Evolutionary conservation across 2,113 vertebrate genomes (phyloP).

Genomic region (Spheniscus mendiculus): DNA sequence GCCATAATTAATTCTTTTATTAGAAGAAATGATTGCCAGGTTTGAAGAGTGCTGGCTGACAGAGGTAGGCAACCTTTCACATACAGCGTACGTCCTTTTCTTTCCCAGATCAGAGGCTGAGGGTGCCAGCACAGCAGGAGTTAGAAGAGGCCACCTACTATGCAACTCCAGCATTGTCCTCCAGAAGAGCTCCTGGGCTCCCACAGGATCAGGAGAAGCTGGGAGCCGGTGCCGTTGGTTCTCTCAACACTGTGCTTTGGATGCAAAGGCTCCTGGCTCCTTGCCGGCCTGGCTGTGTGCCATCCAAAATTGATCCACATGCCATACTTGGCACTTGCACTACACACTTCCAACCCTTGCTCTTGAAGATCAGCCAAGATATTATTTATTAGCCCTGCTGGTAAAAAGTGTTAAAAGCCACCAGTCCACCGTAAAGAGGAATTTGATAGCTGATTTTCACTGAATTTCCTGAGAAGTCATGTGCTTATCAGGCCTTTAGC

Average conservation of each 20-base stretch:
- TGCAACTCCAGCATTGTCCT: background rate
- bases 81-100: background rate
- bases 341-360: background rate
- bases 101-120: background rate
- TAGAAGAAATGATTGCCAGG: background rate
- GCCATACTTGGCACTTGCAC: background rate
- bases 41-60: background rate
- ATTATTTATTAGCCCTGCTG: background rate
- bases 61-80: background rate
- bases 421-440: background rate
- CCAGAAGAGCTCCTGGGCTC: background rate
- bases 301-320: background rate
- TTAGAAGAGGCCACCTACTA: background rate
- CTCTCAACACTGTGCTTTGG: background rate
- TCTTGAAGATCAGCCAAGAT: background rate
- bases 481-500: background rate
- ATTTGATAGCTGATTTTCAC: background rate
- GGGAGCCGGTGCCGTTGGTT: accelerated
- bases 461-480: background rate
- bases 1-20: background rate
- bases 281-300: background rate
- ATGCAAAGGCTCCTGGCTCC: background rate
- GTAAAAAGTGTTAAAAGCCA: background rate
- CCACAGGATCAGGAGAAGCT: background rate
- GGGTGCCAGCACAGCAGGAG: background rate